phyloP scores from a whole-genome alignment of 2,888 invertebrate species.

The Eupithecia tripunctaria region DNA sequence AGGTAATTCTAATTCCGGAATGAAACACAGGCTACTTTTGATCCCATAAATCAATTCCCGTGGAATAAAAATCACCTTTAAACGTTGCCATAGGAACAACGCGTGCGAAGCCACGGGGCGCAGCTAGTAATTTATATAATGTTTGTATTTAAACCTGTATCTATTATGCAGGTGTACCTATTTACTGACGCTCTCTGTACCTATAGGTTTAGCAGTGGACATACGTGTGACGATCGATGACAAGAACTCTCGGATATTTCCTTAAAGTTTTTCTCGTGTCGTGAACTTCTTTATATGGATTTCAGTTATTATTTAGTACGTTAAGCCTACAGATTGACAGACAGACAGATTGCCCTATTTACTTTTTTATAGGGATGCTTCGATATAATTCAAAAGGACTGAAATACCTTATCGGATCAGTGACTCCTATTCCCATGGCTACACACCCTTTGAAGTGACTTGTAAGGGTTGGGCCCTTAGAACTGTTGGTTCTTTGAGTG shows the following conservation, averaged over 20 bases:
- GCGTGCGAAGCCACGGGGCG: too few species aligned
- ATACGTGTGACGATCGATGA: too few species aligned
- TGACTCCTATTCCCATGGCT: slow-evolving; percentile 20
- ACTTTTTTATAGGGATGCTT: slow-evolving; percentile 9
- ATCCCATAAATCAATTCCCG: too few species aligned
- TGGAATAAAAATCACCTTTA: too few species aligned
- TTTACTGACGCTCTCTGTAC: too few species aligned
- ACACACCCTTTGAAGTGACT: slow-evolving; percentile 41
- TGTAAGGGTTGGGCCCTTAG: slow-evolving; percentile 34
- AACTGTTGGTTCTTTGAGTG: slow-evolving; percentile 2
- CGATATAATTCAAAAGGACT: slow-evolving; percentile 24
- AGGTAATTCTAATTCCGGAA: too few species aligned
- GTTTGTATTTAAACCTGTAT: too few species aligned
- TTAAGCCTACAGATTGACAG: neutral
- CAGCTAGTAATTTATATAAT: too few species aligned
- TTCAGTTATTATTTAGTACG: neutral
- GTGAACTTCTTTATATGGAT: neutral
- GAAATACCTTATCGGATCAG: slow-evolving; percentile 26
- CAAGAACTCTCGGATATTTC: neutral
- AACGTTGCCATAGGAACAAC: too few species aligned
- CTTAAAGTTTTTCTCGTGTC: neutral
- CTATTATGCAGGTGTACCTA: too few species aligned
- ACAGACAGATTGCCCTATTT: slow-evolving; percentile 1
- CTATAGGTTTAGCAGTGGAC: too few species aligned
- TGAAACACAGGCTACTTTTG: too few species aligned